Base-by-base conservation (phyloP, 2,888 invertebrate species). In the Cynaeus angustus region DNA sequence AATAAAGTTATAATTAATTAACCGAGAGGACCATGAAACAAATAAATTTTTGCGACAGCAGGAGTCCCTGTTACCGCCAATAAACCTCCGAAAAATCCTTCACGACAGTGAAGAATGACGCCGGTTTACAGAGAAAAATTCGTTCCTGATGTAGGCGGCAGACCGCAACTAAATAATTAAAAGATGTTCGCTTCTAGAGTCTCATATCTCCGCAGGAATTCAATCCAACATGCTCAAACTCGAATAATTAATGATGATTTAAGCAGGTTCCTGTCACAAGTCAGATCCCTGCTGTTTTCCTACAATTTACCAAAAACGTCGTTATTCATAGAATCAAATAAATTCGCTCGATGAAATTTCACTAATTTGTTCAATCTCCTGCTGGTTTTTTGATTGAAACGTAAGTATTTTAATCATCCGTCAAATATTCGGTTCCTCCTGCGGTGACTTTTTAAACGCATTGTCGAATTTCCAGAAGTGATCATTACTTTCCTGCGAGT, bases 301-400 rank as follows among this genome's bases (percentile, higher is more conserved):
- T 33, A 12, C 13, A 53, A 14, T 53, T 16, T 13, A 21, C 14
- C 28, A 38, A 52, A 52, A 52, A 52, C 13, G 12, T 6, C 37
- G 13, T 37, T 38, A 14, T 38, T 7, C 53, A 14, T 53, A 30
- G 16, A 33, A 21, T 52, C 30, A 33, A 28, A 28, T 50, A 50
- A 50, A 52, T 52, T 52, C 14, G 12, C 52, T 30, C 13, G 21
- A 30, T 6, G 10, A 13, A 52, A 52, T 46, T 46, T 46, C 16
- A 46, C 46, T 46, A 46, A 46, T 46, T 43, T 46, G 46, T 16
- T 12, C 16, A 52, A 28, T 26, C 33, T 7, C 52, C 55, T 7
- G 55, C 55, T 55, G 55, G 6, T 37, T 55, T 7, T 37, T 37
- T 8, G 55, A 55, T 55, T 55, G 52, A 52, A 52, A 52, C 52